These are phyloP conservation scores for Microtus pennsylvanicus DNA, from an alignment of 2,113 vertebrate species.

Conservation along the genomic window DNA sequence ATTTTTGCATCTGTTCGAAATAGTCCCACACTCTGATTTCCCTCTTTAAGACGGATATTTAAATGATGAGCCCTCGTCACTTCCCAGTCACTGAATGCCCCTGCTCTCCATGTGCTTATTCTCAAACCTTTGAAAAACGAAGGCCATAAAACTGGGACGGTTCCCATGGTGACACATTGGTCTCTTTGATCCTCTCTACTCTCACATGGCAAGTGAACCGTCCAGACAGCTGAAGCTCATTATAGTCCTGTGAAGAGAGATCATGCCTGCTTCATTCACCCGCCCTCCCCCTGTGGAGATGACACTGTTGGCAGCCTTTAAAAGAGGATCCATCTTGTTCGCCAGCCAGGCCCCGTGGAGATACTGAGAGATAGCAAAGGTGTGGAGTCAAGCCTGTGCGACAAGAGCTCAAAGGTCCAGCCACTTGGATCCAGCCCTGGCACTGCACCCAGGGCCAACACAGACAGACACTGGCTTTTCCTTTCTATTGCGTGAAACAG, in stretches of 20 bases:
- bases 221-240: conserved; percentile 79
- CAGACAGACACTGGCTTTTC: background rate
- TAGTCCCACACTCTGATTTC: conserved; percentile 52
- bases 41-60: conserved; percentile 53
- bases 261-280: conserved; percentile 59
- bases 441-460: too few relatives aligned
- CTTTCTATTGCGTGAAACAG: conserved; percentile 2
- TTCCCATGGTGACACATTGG: conserved; percentile 77
- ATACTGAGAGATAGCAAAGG: background rate
- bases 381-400: background rate
- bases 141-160: conserved; percentile 75
- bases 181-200: conserved; percentile 74
- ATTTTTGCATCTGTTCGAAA: conserved; percentile 58
- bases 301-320: conserved; percentile 52
- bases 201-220: conserved; percentile 63
- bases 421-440: background rate
- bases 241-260: conserved; percentile 70
- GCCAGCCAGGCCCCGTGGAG: background rate
- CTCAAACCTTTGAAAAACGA: conserved; percentile 72
- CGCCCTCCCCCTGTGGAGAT: conserved; percentile 27
- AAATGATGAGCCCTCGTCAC: conserved; percentile 55
- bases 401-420: background rate
- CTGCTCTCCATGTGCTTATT: conserved; percentile 74
- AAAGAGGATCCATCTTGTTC: conserved; percentile 63
- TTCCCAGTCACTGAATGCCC: conserved; percentile 56